These are phyloP conservation scores for Dasyprocta punctata DNA, from an alignment of 2,113 vertebrate genomes.

Conservation along the genomic window DNA sequence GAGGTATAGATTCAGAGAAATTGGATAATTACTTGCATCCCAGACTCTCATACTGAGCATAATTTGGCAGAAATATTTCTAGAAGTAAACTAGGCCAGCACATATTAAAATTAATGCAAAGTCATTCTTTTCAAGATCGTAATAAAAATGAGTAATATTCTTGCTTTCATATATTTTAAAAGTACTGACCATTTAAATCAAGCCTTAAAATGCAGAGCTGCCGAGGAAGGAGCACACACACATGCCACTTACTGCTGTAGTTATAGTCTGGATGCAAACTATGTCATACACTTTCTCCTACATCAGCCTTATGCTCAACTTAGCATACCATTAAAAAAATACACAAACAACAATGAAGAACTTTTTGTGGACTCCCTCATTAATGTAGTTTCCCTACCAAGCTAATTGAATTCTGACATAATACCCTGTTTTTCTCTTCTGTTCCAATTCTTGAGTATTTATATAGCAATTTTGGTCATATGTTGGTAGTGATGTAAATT, in stretches of 20 bases:
- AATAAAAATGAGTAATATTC: neutral
- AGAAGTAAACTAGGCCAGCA: neutral
- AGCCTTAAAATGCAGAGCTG: slow-evolving; percentile 59
- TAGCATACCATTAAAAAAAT: neutral
- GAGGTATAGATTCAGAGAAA: neutral
- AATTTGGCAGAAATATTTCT: slow-evolving; percentile 21
- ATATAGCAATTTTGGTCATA: slow-evolving; percentile 84
- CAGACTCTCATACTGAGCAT: neutral
- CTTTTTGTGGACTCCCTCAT: slow-evolving; percentile 49
- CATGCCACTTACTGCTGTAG: neutral
- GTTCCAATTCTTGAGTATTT: slow-evolving; percentile 81
- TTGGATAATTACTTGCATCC: slow-evolving; percentile 1
- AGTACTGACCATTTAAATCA: neutral
- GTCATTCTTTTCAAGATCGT: slow-evolving; percentile 33
- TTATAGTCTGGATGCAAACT: neutral
- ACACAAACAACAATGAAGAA: slow-evolving; percentile 49
- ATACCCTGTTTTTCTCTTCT: slow-evolving; percentile 72
- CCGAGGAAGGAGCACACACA: neutral
- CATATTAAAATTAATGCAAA: slow-evolving; percentile 11
- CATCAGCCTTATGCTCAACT: slow-evolving; percentile 61
- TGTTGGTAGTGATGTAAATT: slow-evolving; percentile 86
- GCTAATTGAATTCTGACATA: slow-evolving; percentile 81
- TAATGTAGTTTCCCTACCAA: slow-evolving; percentile 71
- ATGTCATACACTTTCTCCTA: slow-evolving; percentile 58
- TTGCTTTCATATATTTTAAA: neutral